Evolutionary conservation across 2,113 vertebrate genomes (phyloP).

Genomic region (Morone chrysops): DNA sequence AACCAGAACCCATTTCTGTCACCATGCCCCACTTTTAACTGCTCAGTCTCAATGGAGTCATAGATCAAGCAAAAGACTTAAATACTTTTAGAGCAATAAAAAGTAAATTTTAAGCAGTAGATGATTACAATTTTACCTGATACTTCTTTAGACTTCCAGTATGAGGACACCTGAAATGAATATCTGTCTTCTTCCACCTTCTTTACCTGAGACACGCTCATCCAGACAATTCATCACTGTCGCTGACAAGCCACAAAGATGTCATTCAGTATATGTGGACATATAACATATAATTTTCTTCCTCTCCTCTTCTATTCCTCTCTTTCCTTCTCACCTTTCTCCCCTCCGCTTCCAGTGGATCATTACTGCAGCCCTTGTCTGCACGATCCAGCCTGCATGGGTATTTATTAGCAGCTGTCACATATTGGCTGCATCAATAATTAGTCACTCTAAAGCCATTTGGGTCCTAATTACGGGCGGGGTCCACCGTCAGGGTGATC

Average conservation of each 20-base stretch:
- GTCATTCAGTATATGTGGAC: neutral
- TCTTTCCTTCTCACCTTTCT: constrained; percentile 23
- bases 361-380: constrained; percentile 47
- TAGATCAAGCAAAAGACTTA: constrained; percentile 11
- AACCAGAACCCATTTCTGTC: neutral
- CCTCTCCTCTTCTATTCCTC: neutral
- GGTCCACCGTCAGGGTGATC: constrained; percentile 53
- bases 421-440: constrained; percentile 74
- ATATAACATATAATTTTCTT: neutral
- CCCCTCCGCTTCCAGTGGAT: constrained; percentile 36
- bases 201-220: constrained; percentile 6
- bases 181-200: constrained; percentile 8
- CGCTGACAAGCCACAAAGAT: constrained; percentile 27
- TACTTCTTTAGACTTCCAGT: neutral
- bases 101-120: constrained; percentile 25
- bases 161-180: constrained; percentile 21
- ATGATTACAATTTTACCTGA: constrained; percentile 5
- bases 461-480: constrained; percentile 71
- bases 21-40: neutral
- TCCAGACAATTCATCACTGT: constrained; percentile 69
- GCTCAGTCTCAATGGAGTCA: neutral
- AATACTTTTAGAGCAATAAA: neutral
- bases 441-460: constrained; percentile 74
- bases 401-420: constrained; percentile 74
- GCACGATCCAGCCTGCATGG: constrained; percentile 30